Percentiles rank a stretch among this genome's conserved stretches.
These are phyloP conservation scores for Andrena praecox DNA, from an alignment of 2,888 invertebrate genomes.

Conservation along the genomic window DNA sequence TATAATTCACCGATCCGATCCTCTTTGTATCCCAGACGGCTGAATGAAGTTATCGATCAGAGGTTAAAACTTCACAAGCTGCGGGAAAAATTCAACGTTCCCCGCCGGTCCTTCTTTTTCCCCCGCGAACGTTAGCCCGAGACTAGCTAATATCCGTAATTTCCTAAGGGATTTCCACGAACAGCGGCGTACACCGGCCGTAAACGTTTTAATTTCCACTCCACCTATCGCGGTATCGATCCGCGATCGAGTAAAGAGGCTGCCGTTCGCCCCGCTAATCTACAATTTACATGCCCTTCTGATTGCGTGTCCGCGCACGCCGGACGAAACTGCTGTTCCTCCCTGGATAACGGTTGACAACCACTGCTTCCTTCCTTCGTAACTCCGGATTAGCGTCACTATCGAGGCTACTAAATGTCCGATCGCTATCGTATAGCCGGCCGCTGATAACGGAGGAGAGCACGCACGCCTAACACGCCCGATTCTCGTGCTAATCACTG, in stretches of 20 bases:
- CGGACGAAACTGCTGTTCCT: constrained; percentile 65
- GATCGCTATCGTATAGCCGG: constrained; percentile 77
- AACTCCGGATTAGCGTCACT: constrained; percentile 80
- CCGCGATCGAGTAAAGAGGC: constrained; percentile 57
- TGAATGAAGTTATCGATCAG: constrained; percentile 4
- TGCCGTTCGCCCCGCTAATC: constrained; percentile 57
- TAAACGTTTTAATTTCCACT: constrained; percentile 62
- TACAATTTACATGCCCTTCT: constrained; percentile 73
- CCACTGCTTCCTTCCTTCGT: constrained; percentile 77
- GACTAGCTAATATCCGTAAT: constrained; percentile 52
- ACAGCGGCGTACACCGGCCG: background rate
- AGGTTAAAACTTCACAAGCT: constrained; percentile 6
- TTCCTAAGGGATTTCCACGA: constrained; percentile 47
- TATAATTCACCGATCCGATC: background rate
- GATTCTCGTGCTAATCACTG: constrained; percentile 79
- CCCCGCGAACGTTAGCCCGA: background rate
- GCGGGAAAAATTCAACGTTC: background rate
- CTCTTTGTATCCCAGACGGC: background rate
- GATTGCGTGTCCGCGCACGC: constrained; percentile 69
- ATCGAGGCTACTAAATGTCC: constrained; percentile 81
- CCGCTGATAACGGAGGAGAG: constrained; percentile 68
- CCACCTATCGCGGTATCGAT: constrained; percentile 41
- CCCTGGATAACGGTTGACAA: constrained; percentile 73
- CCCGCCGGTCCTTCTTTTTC: background rate
- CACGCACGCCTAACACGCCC: constrained; percentile 76